These are phyloP conservation scores for Hoplodrina ambigua DNA, from an alignment of 2,888 invertebrate genomes.

Conservation along the genomic window DNA sequence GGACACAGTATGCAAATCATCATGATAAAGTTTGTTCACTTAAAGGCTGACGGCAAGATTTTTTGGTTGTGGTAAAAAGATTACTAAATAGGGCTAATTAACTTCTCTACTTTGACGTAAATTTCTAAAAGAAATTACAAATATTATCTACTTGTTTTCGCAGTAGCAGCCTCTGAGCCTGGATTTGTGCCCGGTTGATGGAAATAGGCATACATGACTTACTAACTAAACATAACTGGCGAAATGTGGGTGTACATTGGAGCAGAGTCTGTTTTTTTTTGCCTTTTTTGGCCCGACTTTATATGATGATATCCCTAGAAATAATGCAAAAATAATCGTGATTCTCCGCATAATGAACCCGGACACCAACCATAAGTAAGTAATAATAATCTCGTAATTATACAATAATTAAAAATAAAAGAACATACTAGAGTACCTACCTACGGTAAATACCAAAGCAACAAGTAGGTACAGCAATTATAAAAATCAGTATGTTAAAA, in stretches of 20 bases:
- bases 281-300: not conserved
- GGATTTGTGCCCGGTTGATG: too few species aligned
- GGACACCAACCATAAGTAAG: constrained; percentile 19
- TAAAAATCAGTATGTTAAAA: constrained; percentile 37
- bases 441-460: constrained; percentile 17
- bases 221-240: too few species aligned
- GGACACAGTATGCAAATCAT: not conserved
- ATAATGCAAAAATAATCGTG: constrained; percentile 13
- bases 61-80: not conserved
- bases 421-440: not conserved
- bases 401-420: constrained; percentile 50
- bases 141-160: too few species aligned
- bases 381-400: constrained; percentile 22
- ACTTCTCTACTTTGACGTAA: too few species aligned
- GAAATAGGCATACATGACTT: too few species aligned
- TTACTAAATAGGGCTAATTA: too few species aligned
- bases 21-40: not conserved
- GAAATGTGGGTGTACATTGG: too few species aligned
- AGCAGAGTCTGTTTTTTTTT: too few species aligned
- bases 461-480: constrained; percentile 37
- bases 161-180: too few species aligned
- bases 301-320: not conserved
- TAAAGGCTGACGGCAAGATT: not conserved
- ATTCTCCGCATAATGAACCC: constrained; percentile 33
- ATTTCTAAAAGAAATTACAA: too few species aligned